Percentiles rank a stretch among this genome's conserved stretches.
Conservation (phyloP, 2,888 invertebrate species). For the Tribolium freemani region DNA sequence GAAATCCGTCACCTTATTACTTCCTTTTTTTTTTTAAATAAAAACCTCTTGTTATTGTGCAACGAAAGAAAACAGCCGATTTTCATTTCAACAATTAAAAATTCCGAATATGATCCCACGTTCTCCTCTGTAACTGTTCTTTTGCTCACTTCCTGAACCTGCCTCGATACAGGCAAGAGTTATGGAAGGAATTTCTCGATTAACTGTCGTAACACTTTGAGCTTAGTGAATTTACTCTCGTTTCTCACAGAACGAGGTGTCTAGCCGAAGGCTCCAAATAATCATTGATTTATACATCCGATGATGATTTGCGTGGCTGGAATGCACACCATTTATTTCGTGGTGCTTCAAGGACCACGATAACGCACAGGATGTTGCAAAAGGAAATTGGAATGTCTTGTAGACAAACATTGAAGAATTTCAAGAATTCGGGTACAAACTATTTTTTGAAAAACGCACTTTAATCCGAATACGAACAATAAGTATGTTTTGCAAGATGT, state of each 20-base stretch:
- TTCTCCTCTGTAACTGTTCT: conserved; percentile 35
- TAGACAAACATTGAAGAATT: too few species aligned
- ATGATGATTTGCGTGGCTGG: conserved; percentile 21
- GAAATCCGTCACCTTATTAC: background rate
- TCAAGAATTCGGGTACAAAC: too few species aligned
- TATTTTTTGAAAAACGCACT: too few species aligned
- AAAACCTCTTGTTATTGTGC: background rate
- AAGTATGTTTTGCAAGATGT: too few species aligned
- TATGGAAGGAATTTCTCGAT: conserved; percentile 40
- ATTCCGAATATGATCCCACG: conserved; percentile 37
- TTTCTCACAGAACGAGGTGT: conserved; percentile 27
- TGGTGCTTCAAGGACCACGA: conserved; percentile 6
- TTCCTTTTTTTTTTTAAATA: background rate
- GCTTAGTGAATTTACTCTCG: conserved; percentile 44
- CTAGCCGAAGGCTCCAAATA: conserved; percentile 7
- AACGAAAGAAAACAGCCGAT: too few species aligned
- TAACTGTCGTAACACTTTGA: conserved; percentile 47
- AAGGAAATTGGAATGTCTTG: too few species aligned
- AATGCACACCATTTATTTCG: background rate
- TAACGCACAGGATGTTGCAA: background rate
- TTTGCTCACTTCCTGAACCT: conserved; percentile 43
- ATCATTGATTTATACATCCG: conserved; percentile 34
- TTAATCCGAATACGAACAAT: too few species aligned
- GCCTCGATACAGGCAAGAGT: conserved; percentile 12
- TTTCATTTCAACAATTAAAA: conserved; percentile 22